Conservation (phyloP, 1,140 invertebrate species). For the Notospermus geniculatus region DNA sequence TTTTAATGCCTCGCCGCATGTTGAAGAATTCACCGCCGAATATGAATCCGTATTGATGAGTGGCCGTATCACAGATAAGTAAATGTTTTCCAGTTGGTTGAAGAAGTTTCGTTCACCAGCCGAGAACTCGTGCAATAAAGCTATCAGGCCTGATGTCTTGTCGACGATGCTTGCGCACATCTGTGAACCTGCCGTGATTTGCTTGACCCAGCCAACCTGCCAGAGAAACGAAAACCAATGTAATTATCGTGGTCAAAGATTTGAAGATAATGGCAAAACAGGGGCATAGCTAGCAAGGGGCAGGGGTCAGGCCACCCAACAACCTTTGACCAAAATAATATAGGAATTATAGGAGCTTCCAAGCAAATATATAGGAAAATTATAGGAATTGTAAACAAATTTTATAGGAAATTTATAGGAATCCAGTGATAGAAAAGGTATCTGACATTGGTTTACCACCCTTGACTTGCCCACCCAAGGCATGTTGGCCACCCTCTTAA, state of each 20-base stretch:
- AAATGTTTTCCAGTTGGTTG: conserved; percentile 35
- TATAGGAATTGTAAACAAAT: too few species aligned
- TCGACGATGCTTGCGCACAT: conserved; percentile 43
- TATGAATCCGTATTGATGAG: conserved; percentile 39
- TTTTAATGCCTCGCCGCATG: conserved; percentile 51
- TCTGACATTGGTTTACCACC: too few species aligned
- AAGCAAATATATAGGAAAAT: too few species aligned
- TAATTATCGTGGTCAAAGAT: too few species aligned
- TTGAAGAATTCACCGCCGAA: conserved; percentile 60
- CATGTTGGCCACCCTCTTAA: too few species aligned
- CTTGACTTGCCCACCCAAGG: too few species aligned
- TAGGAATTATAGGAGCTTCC: too few species aligned
- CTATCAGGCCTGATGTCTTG: conserved; percentile 21
- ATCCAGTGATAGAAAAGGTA: too few species aligned
- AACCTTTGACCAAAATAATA: too few species aligned
- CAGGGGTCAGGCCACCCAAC: too few species aligned
- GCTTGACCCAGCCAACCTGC: conserved; percentile 40
- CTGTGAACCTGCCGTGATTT: conserved; percentile 41
- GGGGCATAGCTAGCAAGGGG: neutral
- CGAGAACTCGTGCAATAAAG: conserved; percentile 37
- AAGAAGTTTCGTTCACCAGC: conserved; percentile 39
- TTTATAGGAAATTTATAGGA: too few species aligned
- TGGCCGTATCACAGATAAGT: conserved; percentile 32
- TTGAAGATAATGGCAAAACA: neutral
- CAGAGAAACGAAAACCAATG: neutral